A percentile compares a stretch with the other conserved stretches of the same genome.
Evolutionary conservation across 2,113 vertebrate species (phyloP).

Genomic region (Camelus dromedarius): DNA sequence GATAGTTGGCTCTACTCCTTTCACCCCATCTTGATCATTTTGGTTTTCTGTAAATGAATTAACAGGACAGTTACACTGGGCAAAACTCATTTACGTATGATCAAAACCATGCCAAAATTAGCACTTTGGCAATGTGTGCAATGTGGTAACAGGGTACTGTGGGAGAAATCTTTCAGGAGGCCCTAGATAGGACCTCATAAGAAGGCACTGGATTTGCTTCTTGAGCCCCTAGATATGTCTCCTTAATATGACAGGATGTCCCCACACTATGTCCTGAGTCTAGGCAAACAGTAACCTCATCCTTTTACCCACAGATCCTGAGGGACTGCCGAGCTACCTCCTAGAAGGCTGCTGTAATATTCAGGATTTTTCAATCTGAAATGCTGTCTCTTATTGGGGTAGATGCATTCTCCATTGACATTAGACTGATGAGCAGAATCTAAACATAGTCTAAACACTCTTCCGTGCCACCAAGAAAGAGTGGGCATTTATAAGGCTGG

Average conservation of each 20-base stretch:
- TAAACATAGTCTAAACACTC: not conserved
- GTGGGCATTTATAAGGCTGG: rapidly evolving
- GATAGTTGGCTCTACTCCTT: not conserved
- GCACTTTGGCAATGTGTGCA: no score
- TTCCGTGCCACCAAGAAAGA: not conserved
- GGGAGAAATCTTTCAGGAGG: no score
- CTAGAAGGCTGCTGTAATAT: not conserved
- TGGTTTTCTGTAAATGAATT: not conserved
- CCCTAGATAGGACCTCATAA: no score
- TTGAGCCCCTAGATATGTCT: not conserved
- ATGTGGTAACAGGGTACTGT: not conserved
- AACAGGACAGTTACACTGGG: not conserved
- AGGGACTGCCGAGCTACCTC: not conserved
- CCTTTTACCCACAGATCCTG: not conserved
- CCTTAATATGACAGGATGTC: not conserved
- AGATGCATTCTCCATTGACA: not conserved
- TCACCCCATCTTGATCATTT: not conserved
- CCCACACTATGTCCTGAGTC: not conserved
- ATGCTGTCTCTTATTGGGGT: no score
- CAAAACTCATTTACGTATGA: not conserved
- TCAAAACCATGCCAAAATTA: no score
- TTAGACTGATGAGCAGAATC: not conserved
- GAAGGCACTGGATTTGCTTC: no score
- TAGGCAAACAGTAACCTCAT: not conserved
- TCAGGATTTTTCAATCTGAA: not conserved